phyloP scores from a whole-genome alignment of 2,888 invertebrate genomes.

The Oscheius sp. region DNA sequence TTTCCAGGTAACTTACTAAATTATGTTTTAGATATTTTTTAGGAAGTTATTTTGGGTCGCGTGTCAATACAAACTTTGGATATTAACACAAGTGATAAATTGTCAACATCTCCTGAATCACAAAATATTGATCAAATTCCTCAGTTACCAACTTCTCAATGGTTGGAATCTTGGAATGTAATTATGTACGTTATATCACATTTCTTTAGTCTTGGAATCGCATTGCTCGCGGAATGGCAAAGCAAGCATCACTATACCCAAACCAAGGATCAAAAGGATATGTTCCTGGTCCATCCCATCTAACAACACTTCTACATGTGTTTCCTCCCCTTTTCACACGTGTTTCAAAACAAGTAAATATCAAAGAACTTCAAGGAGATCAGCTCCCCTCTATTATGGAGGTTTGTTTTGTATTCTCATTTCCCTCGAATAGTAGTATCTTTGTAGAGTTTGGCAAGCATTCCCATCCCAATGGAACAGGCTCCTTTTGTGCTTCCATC shows the following conservation, averaged over 20 bases:
- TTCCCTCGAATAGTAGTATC: too few species aligned
- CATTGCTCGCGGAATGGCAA: constrained; percentile 45
- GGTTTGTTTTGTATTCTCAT: constrained; percentile 29
- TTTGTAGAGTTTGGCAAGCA: constrained; percentile 81
- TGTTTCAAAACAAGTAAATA: constrained; percentile 43
- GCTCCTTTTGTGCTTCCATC: constrained; percentile 82
- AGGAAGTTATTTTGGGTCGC: constrained; percentile 48
- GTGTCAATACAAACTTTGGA: constrained; percentile 54
- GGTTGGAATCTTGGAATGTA: constrained; percentile 66
- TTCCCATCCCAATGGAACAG: constrained; percentile 84
- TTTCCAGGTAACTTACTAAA: constrained; percentile 81
- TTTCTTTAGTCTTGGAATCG: constrained; percentile 41
- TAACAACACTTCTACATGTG: constrained; percentile 92
- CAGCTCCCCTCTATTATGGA: constrained; percentile 48
- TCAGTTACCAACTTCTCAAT: constrained; percentile 59
- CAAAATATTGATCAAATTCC: constrained; percentile 38
- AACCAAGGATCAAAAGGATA: constrained; percentile 72
- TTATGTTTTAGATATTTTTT: not conserved
- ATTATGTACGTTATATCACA: not conserved
- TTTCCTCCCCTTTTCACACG: constrained; percentile 86
- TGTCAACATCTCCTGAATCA: constrained; percentile 30
- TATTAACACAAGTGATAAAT: constrained; percentile 43
- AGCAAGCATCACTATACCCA: constrained; percentile 11
- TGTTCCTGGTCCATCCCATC: constrained; percentile 89
- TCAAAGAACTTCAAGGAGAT: constrained; percentile 47